Evolutionary conservation across 2,797 vertebrate genomes (phyloP).

Genomic region (Typhlichthys eigenmanni): DNA sequence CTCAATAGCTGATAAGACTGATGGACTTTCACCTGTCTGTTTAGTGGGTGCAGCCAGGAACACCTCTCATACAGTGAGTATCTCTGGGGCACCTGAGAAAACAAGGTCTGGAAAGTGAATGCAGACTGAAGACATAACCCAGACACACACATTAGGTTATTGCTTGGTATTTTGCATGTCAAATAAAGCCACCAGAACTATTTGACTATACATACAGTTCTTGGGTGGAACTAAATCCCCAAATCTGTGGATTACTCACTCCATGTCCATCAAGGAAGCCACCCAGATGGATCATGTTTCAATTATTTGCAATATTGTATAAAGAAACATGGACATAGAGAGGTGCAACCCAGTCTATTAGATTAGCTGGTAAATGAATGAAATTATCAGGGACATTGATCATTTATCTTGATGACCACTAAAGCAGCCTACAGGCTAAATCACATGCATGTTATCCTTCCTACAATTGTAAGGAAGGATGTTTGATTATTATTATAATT

Average conservation of each 20-base stretch:
- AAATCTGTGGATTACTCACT: not conserved
- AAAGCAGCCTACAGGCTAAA: not conserved
- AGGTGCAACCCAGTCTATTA: slow-evolving; percentile 21
- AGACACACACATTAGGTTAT: not conserved
- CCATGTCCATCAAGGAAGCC: slow-evolving; percentile 18
- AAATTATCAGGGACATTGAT: slow-evolving; percentile 11
- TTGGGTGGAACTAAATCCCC: not conserved
- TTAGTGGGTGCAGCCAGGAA: slow-evolving; percentile 41
- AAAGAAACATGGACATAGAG: not conserved
- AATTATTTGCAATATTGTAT: slow-evolving; percentile 1
- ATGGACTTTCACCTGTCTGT: slow-evolving; percentile 73
- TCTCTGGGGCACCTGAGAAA: slow-evolving; percentile 9
- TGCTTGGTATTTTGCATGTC: not conserved
- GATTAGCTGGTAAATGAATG: slow-evolving; percentile 24
- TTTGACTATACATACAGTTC: too few species aligned
- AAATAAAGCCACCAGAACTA: not conserved
- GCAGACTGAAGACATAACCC: not conserved
- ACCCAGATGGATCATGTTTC: slow-evolving; percentile 30
- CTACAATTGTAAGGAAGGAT: too few species aligned
- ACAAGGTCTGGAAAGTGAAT: not conserved
- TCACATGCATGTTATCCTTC: too few species aligned
- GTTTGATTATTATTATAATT: too few species aligned
- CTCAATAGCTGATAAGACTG: slow-evolving; percentile 63
- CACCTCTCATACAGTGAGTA: not conserved
- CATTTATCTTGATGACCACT: not conserved